Conservation (phyloP, 1,140 invertebrate genomes). For the Brevipalpus yothersi region DNA sequence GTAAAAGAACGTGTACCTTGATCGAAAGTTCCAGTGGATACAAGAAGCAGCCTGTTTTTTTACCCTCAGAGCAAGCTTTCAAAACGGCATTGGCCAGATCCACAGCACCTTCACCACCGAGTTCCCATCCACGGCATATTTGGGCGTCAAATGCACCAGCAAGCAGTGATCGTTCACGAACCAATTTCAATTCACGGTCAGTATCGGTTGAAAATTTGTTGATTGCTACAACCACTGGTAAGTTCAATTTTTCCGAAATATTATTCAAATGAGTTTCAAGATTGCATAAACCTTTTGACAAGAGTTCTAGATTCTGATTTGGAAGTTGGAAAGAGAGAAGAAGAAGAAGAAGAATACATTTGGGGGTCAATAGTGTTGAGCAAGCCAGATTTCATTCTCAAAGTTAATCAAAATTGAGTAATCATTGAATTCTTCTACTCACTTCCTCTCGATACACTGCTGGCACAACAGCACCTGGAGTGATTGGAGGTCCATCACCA, state of each 20-base stretch:
- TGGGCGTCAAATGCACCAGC: slow-evolving; percentile 66
- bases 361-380: not conserved
- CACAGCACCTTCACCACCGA: slow-evolving; percentile 63
- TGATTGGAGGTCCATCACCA: slow-evolving; percentile 73
- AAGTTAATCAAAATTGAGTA: not conserved
- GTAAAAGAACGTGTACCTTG: not conserved
- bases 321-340: slow-evolving; percentile 8
- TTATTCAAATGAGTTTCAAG: slow-evolving; percentile 83
- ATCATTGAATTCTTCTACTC: slow-evolving; percentile 5
- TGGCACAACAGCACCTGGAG: slow-evolving; percentile 52
- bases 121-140: slow-evolving; percentile 64
- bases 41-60: slow-evolving; percentile 37
- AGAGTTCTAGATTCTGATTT: slow-evolving; percentile 71
- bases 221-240: slow-evolving; percentile 86
- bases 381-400: too few relatives aligned
- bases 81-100: slow-evolving; percentile 66
- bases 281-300: slow-evolving; percentile 68
- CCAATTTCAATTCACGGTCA: slow-evolving; percentile 49
- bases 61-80: slow-evolving; percentile 32
- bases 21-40: slow-evolving; percentile 43
- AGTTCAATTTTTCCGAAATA: slow-evolving; percentile 50
- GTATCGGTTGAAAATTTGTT: slow-evolving; percentile 73
- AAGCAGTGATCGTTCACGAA: slow-evolving; percentile 39
- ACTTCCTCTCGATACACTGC: slow-evolving; percentile 47
- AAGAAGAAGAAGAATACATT: too few relatives aligned